Base-by-base conservation (phyloP, 1,140 invertebrate species). In the Heliconius hewitsoni region DNA sequence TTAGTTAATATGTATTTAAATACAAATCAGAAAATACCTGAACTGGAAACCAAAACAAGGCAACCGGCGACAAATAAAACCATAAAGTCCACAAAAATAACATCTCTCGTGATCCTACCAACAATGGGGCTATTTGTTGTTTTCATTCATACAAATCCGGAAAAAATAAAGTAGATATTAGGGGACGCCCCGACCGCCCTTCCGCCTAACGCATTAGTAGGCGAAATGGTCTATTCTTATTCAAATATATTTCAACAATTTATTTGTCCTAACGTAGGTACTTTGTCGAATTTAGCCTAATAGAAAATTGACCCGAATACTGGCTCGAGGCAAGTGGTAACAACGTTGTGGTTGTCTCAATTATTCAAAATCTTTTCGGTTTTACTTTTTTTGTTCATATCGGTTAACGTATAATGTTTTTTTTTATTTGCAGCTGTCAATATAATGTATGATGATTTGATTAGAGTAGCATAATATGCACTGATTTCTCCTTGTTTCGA, bases 101-200 rank as follows among this genome's bases (percentile, higher is more conserved):
- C 87, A 89, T 89, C 87, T 85, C 87, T 87, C 85, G 78, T 88
- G 86, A 90, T 91, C 90, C 86, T 87, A 50, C 76, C 84, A 74
- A 90, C 90, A 91, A 92, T 88, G 84, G 86, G 86, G 84, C 76
- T 86, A 90, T 91, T 93, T 91, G 89, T 92, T 89, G 86, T 87
- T 83, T 90, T 83, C 84, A 81, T 89, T 90, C 86, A 87, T 89
- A 93, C 87, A 90, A 92, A 93, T 91, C 89, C 91, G 90, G 89
- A 91, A 92, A 91, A 93, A 93, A 93, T 92, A 94, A 92, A 93
- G 89, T 91, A 92, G 89, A 92, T 91, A 92, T 92, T 92, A 90
- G 83, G 83, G 87, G 85, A 82, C 80, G 80, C 84, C 82, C 81
- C 84, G 85, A 76, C 82, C 84, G 84, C 81, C 85, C 81, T 89